Evolutionary conservation across 2,113 vertebrate genomes (phyloP), one percentile per base, ranked within the genome.

Genomic region (Gallinago media): DNA sequence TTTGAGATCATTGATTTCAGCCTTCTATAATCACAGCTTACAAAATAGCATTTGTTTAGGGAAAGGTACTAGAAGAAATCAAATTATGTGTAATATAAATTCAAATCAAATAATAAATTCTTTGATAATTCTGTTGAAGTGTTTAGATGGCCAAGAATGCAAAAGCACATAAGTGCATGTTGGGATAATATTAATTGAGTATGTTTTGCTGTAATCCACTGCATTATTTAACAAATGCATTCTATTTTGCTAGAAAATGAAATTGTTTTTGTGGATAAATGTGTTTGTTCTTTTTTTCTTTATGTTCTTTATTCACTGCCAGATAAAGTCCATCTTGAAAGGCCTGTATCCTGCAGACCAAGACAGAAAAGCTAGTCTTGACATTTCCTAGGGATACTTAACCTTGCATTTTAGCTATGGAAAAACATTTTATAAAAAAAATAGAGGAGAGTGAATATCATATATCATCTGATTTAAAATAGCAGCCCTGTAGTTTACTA

Each of bases 111-210:
- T 9, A 40, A 17, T 52, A 44, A 58, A 65, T 14, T 65, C 38
- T 61, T 46, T 27, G 7, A 11, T 47, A 56, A 5, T 38, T 89
- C 25, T 58, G 32, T 23, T 2, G 16, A 15, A 72, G 31, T 38
- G 23, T 17, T 56, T 79, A 67, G 21, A 36, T 44, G 26, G 26
- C 20, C 46, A 38, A 40, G 42, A 86, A 22, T 58, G 20, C 11
- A 58, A 42, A 74, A 88, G 23, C 16, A n/a, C 0, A 0, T 18
- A 21, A 31, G 11, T 54, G 22, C 25, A 6, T 7, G 14, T 68
- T 68, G 21, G 34, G 15, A 20, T 54, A 4, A 32, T 49, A 40
- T n/a, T 46, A 49, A 56, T 36, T 21, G 26, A 47, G 9, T 54
- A 16, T 2, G 1, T 86, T 67, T 85, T 89, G 26, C 42, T 63